Conservation (phyloP, 2,113 vertebrate species). For the Octodon degus region DNA sequence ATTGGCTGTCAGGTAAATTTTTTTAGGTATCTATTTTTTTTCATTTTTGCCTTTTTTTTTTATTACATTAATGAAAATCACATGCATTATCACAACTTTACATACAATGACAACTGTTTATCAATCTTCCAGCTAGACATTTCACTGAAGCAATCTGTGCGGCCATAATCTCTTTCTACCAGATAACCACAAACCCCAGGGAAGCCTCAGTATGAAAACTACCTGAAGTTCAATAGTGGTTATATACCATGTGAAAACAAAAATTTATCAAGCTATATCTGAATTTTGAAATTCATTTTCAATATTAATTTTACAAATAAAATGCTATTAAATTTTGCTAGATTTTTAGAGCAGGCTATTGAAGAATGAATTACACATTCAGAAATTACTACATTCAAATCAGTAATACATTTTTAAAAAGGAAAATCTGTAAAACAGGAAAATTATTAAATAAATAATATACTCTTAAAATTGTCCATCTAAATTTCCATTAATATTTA, state of each 20-base stretch:
- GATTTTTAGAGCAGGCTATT: background rate
- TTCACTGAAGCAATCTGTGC: background rate
- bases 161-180: background rate
- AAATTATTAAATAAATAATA: constrained; percentile 39
- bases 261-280: background rate
- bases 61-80: background rate
- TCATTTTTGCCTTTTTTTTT: background rate
- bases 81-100: background rate
- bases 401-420: constrained; percentile 23
- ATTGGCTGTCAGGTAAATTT: constrained; percentile 1
- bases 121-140: background rate
- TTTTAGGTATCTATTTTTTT: background rate
- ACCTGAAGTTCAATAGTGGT: background rate
- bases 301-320: constrained; percentile 35
- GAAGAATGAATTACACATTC: constrained; percentile 42
- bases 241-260: background rate
- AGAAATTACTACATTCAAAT: constrained; percentile 1
- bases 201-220: background rate
- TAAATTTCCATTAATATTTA: background rate
- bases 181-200: background rate
- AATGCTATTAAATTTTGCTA: background rate
- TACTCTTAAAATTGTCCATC: background rate
- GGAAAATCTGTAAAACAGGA: background rate
- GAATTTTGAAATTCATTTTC: constrained; percentile 42
- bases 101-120: background rate